Evolutionary conservation across 2,797 vertebrate species (phyloP).

Genomic region (Sebastes iracundus): DNA sequence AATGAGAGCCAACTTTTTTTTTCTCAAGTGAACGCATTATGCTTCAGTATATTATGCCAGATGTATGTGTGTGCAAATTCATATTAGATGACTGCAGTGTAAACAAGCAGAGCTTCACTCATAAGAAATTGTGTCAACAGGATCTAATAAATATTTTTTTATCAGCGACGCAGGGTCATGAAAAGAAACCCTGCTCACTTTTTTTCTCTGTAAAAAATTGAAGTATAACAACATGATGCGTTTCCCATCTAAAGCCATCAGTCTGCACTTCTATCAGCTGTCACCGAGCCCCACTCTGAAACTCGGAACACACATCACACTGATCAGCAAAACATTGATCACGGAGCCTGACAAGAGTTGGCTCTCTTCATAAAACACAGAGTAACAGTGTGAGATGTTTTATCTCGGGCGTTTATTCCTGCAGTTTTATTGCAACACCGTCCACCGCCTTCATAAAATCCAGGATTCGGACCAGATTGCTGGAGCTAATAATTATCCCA

Average conservation of each 20-base stretch:
- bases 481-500: neutral
- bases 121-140: neutral
- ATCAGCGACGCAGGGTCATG: neutral
- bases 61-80: neutral
- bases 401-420: neutral
- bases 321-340: neutral
- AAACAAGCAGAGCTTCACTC: neutral
- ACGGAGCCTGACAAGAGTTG: neutral
- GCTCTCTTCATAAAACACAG: neutral
- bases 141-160: neutral
- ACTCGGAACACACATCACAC: neutral
- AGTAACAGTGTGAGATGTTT: neutral
- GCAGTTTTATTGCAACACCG: neutral
- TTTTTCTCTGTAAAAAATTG: neutral
- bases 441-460: neutral
- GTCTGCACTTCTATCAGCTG: neutral
- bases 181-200: neutral
- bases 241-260: neutral
- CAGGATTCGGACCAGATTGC: neutral
- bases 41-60: neutral
- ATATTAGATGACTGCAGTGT: neutral
- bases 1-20: neutral
- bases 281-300: neutral
- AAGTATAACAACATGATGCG: neutral
- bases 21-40: neutral